phyloP scores from a whole-genome alignment of 1,140 invertebrate genomes.

The Apis florea region DNA sequence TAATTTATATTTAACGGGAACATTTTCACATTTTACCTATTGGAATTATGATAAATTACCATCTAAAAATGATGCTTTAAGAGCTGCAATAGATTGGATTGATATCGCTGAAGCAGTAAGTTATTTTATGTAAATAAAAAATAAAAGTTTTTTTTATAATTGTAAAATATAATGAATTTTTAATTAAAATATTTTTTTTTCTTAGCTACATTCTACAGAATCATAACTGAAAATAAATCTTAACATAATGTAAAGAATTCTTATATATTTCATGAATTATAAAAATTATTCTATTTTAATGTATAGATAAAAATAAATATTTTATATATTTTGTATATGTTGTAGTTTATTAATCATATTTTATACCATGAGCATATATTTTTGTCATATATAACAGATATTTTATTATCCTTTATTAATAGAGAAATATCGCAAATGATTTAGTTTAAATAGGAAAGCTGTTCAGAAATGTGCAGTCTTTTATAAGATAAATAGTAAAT shows the following conservation, averaged over 20 bases:
- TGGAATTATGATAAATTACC: constrained; percentile 91
- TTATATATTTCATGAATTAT: constrained; percentile 9
- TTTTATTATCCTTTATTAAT: constrained; percentile 50
- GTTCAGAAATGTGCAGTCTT: constrained; percentile 46
- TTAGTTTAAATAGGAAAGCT: constrained; percentile 43
- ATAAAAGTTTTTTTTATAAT: constrained; percentile 13
- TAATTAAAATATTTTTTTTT: constrained; percentile 34
- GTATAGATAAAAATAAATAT: constrained; percentile 36
- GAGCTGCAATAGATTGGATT: constrained; percentile 88
- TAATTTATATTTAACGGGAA: constrained; percentile 83
- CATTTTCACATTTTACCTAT: constrained; percentile 85
- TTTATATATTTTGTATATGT: constrained; percentile 42
- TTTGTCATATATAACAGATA: constrained; percentile 46
- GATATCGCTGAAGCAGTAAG: constrained; percentile 87
- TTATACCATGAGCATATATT: constrained; percentile 52
- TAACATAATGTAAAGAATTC: background rate
- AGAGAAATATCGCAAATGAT: constrained; percentile 51
- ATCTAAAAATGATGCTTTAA: constrained; percentile 85
- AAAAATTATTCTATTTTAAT: constrained; percentile 30
- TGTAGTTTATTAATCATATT: constrained; percentile 46
- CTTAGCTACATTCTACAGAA: constrained; percentile 68
- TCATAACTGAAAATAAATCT: constrained; percentile 1
- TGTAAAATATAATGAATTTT: constrained; percentile 10
- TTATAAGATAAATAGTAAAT: constrained; percentile 36
- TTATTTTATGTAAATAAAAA: constrained; percentile 47